Evolutionary conservation across 1,140 invertebrate genomes (phyloP), one percentile per base, ranked within the genome.

Genomic region (Kradibia gibbosae): DNA sequence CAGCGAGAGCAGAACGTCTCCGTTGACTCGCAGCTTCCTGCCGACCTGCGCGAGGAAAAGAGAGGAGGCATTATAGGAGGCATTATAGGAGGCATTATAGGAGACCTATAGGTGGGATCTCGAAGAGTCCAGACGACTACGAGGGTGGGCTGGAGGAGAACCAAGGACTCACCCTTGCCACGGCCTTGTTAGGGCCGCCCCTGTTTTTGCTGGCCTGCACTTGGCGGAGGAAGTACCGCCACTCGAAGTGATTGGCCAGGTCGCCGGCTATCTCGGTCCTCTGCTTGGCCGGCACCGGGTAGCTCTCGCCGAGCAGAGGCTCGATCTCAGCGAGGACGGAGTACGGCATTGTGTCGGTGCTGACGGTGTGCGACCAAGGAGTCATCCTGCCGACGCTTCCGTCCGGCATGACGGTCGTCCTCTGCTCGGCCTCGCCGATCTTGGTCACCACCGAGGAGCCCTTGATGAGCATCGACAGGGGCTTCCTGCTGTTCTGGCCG

Each of bases 191-290:
- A 13, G 78, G 20, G 22, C 31, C 15, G 11, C 60, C 62, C 11
- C 80, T 53, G 83, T 93, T 93, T 83, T 92, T 92, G 84, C 92
- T 93, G 3, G 93, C 93, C 85, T 94, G 93, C 22, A 94, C 90
- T 79, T 94, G 94, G 60, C 95, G 89, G 31, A 96, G 91, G 89
- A 97, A 97, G 89, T 98, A 99, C 57, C 97, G 93, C 98, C 98
- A 99, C 91, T 99, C 97, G 83, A 99, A 96, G 80, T 97, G 93
- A 88, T 99, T 99, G 0, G 97, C 96, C 34, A 98, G 91, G 87
- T 98, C 97, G 0, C 96, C 96, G 22, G 95, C 96, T 39, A 98
- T 95, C 90, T 97, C 96, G 0, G 95, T 97, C 84, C 95, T 94
- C 88, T 98, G 97, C 88, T 97, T 97, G 1, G 96, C 96, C 3